Conservation (phyloP, 2,888 invertebrate genomes). For the Heliothis peltigera region DNA sequence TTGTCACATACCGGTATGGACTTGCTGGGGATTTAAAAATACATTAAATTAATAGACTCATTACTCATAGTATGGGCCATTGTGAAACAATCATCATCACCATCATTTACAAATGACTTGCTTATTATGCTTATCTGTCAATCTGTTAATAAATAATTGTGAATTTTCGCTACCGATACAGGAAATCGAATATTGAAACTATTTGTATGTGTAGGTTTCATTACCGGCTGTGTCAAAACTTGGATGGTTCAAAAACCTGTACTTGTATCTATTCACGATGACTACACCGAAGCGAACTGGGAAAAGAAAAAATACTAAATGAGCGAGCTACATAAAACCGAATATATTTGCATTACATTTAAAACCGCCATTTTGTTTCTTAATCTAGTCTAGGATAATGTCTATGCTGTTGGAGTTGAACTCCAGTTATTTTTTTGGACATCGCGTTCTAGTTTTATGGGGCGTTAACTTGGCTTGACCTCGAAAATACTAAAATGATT, state of each 20-base stretch:
- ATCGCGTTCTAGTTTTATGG: slow-evolving; percentile 1
- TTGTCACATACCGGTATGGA: slow-evolving; percentile 38
- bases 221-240: slow-evolving; percentile 22
- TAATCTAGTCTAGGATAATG: slow-evolving; percentile 31
- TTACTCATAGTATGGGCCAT: slow-evolving; percentile 36
- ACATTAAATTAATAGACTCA: slow-evolving; percentile 24
- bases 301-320: slow-evolving; percentile 37
- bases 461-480: slow-evolving; percentile 11
- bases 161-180: slow-evolving; percentile 41
- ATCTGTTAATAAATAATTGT: slow-evolving; percentile 42
- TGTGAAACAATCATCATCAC: slow-evolving; percentile 40
- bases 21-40: slow-evolving; percentile 31
- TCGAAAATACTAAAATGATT: slow-evolving; percentile 7
- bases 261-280: slow-evolving; percentile 24
- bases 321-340: slow-evolving; percentile 34
- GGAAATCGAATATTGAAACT: slow-evolving; percentile 37
- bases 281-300: slow-evolving; percentile 10
- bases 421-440: slow-evolving; percentile 22
- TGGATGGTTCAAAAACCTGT: slow-evolving; percentile 8
- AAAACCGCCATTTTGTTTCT: slow-evolving; percentile 43
- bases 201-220: slow-evolving; percentile 24
- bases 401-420: neutral
- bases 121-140: slow-evolving; percentile 40
- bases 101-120: slow-evolving; percentile 37
- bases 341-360: slow-evolving; percentile 49